Base-by-base conservation (phyloP, 2,888 invertebrate species). In the Mycalesis mineus region DNA sequence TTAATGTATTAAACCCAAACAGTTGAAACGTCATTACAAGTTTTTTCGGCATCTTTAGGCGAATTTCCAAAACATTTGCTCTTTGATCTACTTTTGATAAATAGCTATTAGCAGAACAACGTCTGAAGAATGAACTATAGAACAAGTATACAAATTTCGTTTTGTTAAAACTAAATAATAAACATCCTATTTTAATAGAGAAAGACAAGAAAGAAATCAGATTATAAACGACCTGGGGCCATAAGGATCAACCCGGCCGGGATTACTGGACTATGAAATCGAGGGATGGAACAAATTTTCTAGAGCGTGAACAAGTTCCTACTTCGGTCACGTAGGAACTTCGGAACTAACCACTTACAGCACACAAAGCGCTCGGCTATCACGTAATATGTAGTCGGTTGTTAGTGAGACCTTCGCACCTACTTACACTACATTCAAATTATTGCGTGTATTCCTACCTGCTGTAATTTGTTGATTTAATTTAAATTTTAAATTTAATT, bases 251-350 rank as follows among this genome's bases (percentile, higher is more conserved):
- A 41, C 39, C 28, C 51, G 40, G 15, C 13, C 39, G 39, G 45
- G 42, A 57, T 51, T 45, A 45, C 39, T 45, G 37, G 51, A 51
- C 57, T 51, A 51, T 57, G 51, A 57, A 57, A 57, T 57, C 44
- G 51, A 51, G 39, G 50, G 45, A 44, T 44, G 50, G 50, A 31
- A 51, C 44, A 40, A 39, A 50, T 50, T 57, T 47, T 60, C 42
- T 56, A 28, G 52, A 60, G 28, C 42, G 53, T 60, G 45, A 58
- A 58, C 49, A 51, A 55, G 50, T 53, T 57, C 11, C 45, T 51
- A 57, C 57, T 44, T 49, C 57, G 57, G 58, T 61, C 63, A 63
- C 63, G 63, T 63, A 63, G 58, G 40, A 47, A 51, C 52, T 54
- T 58, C 53, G 58, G 55, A 58, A 55, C 55, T 55, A 42, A 47